Conservation (phyloP, 1,140 invertebrate genomes). For the Platyscapa corneri region DNA sequence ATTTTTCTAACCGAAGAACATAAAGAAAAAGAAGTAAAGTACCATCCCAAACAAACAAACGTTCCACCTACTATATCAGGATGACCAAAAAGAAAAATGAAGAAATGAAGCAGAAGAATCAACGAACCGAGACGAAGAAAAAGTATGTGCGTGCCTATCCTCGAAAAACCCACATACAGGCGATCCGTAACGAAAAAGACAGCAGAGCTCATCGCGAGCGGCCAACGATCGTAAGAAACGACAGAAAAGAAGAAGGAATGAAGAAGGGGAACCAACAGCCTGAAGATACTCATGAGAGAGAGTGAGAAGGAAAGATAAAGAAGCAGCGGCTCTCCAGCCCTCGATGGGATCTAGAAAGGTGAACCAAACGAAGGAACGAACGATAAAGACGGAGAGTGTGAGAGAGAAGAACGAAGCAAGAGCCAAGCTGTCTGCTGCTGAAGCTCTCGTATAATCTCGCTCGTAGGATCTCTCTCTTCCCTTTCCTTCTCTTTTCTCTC, state of each 20-base stretch:
- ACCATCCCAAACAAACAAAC: slow-evolving; percentile 17
- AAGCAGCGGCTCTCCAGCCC: slow-evolving; percentile 13
- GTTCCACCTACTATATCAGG: slow-evolving; percentile 11
- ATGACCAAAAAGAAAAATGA: not conserved
- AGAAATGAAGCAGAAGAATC: not conserved
- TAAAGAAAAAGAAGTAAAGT: not conserved
- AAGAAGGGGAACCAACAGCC: not conserved
- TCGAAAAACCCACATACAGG: slow-evolving; percentile 31
- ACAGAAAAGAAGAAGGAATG: not conserved
- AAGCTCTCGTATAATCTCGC: slow-evolving; percentile 65
- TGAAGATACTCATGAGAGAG: not conserved
- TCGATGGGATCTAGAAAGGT: slow-evolving; percentile 23
- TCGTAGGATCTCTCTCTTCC: slow-evolving; percentile 53
- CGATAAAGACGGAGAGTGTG: slow-evolving; percentile 56
- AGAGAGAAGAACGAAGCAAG: slow-evolving; percentile 62
- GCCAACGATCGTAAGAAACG: slow-evolving; percentile 9
- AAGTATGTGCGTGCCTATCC: not conserved
- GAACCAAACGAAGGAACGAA: slow-evolving; percentile 26
- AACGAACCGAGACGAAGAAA: slow-evolving; percentile 8
- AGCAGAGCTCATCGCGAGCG: slow-evolving; percentile 14
- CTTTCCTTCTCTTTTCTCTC: slow-evolving; percentile 8
- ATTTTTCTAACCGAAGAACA: not conserved
- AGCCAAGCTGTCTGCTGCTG: slow-evolving; percentile 72
- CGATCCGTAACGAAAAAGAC: slow-evolving; percentile 34
- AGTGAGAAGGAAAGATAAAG: not conserved